phyloP scores from a whole-genome alignment of 2,113 vertebrate species.

The Podarcis raffonei region DNA sequence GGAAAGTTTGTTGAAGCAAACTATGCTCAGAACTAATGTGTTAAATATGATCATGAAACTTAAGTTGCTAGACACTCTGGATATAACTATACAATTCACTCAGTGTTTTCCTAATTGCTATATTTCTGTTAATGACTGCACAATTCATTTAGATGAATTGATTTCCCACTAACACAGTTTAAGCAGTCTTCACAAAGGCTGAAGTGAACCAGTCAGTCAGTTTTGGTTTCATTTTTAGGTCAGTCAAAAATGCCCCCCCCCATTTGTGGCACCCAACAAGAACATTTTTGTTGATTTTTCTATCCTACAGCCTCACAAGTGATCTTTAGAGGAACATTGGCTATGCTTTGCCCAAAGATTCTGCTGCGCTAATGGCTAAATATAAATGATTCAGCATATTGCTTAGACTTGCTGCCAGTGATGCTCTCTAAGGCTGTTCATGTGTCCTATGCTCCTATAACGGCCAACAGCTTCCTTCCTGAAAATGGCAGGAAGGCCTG shows the following conservation, averaged over 20 bases:
- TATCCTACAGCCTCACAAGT: background rate
- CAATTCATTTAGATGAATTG: background rate
- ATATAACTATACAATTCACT: background rate
- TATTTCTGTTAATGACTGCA: background rate
- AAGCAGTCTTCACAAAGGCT: background rate
- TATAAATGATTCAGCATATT: background rate
- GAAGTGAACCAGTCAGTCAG: background rate
- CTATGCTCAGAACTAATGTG: background rate
- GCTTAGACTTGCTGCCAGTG: background rate
- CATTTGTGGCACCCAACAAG: background rate
- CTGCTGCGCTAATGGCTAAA: background rate
- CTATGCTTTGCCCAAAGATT: background rate
- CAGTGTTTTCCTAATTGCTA: background rate
- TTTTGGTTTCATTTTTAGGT: background rate
- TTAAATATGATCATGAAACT: background rate
- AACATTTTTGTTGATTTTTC: background rate
- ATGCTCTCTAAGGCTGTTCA: background rate
- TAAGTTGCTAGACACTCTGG: background rate
- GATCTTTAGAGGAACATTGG: background rate
- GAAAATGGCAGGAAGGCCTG: background rate
- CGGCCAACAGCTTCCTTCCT: background rate
- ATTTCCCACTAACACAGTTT: background rate
- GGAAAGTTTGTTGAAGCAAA: background rate
- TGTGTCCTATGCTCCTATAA: background rate
- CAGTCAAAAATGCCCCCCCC: background rate